These are phyloP conservation scores for Danio rerio DNA, from an alignment of 2,113 vertebrate genomes.

Conservation along the genomic window DNA sequence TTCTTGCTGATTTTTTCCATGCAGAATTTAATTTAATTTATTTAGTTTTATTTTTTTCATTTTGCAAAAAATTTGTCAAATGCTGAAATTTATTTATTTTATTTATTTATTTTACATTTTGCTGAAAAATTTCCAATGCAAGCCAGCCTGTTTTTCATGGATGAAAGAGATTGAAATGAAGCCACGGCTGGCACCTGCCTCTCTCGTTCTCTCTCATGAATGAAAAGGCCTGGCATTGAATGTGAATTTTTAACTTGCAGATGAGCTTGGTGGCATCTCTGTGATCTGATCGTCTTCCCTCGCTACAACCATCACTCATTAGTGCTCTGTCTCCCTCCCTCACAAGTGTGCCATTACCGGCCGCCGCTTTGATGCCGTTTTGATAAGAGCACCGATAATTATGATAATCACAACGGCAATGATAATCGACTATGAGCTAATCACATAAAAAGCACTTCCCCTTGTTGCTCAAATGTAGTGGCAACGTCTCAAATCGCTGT, in stretches of 20 bases:
- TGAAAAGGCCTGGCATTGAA: conserved; percentile 68
- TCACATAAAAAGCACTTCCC: conserved; percentile 66
- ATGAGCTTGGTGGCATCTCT: conserved; percentile 73
- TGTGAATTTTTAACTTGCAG: conserved; percentile 77
- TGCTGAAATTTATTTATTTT: no score
- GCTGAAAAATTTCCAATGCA: background rate
- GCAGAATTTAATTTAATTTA: no score
- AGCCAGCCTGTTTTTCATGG: conserved; percentile 21
- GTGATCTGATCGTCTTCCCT: conserved; percentile 67
- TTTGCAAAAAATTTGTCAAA: no score
- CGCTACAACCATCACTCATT: conserved; percentile 31
- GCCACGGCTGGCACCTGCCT: conserved; percentile 65
- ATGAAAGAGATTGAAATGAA: background rate
- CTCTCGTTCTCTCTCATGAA: conserved; percentile 61
- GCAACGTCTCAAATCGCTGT: conserved; percentile 9
- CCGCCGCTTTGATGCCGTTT: conserved; percentile 69
- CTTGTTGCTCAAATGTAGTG: conserved; percentile 40
- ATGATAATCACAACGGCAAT: conserved; percentile 62
- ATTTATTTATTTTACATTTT: background rate
- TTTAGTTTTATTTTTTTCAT: no score
- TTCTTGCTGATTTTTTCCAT: background rate
- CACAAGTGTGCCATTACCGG: conserved; percentile 56
- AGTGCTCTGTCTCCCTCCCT: conserved; percentile 22
- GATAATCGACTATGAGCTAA: conserved; percentile 70
- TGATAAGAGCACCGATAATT: conserved; percentile 70